These are phyloP conservation scores for Brachyhypopomus occidentalis DNA, from an alignment of 2,113 vertebrate genomes.

Conservation along the genomic window DNA sequence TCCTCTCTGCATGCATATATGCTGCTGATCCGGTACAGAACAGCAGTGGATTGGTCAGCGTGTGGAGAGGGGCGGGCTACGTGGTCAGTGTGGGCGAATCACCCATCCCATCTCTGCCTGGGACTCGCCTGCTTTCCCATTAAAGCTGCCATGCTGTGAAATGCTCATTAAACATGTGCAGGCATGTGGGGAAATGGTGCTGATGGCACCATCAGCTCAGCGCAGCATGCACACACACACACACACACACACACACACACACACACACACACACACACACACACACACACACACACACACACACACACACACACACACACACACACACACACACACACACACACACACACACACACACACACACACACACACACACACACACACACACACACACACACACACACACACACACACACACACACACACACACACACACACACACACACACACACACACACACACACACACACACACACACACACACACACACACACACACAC, in stretches of 20 bases:
- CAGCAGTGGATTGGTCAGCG: constrained; percentile 39
- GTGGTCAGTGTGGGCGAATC: constrained; percentile 67
- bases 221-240: constrained; percentile 8
- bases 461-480: no score
- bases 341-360: neutral
- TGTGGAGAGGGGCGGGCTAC: constrained; percentile 24
- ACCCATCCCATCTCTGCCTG: constrained; percentile 72
- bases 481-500: no score
- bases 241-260: constrained; percentile 24
- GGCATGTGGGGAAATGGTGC: constrained; percentile 63
- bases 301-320: no score
- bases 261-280: no score
- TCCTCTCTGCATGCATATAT: constrained; percentile 43
- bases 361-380: no score
- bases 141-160: constrained; percentile 73
- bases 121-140: constrained; percentile 68
- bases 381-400: neutral
- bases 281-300: neutral
- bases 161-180: constrained; percentile 72
- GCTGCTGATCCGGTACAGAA: constrained; percentile 40
- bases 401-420: neutral
- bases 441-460: constrained; percentile 1
- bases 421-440: no score
- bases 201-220: constrained; percentile 25
- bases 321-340: neutral